Base-by-base conservation (phyloP, 2,888 invertebrate genomes). In the Brenthis ino region DNA sequence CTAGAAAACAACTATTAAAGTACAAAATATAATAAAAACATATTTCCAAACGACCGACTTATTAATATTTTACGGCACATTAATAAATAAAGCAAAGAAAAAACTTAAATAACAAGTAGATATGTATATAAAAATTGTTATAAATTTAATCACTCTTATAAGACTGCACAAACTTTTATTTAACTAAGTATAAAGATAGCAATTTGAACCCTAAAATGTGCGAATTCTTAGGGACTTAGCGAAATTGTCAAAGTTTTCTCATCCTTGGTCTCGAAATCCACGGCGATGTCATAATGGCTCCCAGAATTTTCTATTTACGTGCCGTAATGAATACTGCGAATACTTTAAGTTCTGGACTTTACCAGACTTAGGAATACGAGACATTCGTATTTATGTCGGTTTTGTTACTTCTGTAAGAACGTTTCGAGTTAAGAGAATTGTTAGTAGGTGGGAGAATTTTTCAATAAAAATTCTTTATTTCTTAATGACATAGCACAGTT, bases 281-380 rank as follows among this genome's bases (percentile, higher is more conserved):
- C 43, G 14, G 20, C 57, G 65, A 66, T 57, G 51, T 56, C 60
- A 50, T 69, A 66, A 69, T 65, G 66, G 56, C 57, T 6, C 48
- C 60, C 43, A 51, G 66, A 69, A 63, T 63, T 69, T 69, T 69
- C 69, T 66, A 66, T 69, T 69, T 69, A 2, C 68, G 14, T 16
- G 16, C 28, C 48, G 57, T 69, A 69, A 69, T 66, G 63, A 63
- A 57, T 56, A 66, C 65, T 47, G 24, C n/a, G 48, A 58, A 50
- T 37, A 60, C 69, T 57, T 56, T 57, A 51, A 67, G 61, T 67
- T 33, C 13, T 1, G n/a, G 63, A 51, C 63, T 63, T 43, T 14
- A 4, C 16, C 48, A 60, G 60, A 43, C 37, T 60, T 60, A 13
- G 33, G 6, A n/a, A 4, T 6, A 37, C 28, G 51, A 54, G 24